Conservation (phyloP, 2,888 invertebrate genomes). For the Folsomia manolachei region DNA sequence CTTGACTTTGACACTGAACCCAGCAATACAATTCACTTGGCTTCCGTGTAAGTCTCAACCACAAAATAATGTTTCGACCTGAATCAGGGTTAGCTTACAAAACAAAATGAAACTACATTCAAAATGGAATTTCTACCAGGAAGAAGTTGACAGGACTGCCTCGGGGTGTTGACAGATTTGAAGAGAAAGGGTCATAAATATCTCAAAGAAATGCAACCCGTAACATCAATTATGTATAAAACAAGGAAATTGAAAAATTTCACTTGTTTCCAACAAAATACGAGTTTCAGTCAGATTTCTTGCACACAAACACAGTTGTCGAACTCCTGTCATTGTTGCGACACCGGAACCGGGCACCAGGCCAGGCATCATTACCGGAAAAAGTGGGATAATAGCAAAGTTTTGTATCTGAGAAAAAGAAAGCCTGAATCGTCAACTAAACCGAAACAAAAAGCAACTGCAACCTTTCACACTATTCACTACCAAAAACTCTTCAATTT, state of each 20-base stretch:
- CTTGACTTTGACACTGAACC: not conserved
- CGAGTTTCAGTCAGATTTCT: no score
- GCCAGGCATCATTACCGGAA: not conserved
- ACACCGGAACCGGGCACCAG: no score
- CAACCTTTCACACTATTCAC: slow-evolving; percentile 2
- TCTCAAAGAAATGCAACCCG: not conserved
- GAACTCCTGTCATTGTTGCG: no score
- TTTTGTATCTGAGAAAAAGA: not conserved
- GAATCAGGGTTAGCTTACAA: no score
- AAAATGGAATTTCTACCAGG: no score
- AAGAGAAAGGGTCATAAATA: not conserved
- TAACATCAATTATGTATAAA: not conserved
- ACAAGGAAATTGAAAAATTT: not conserved
- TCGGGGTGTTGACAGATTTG: not conserved
- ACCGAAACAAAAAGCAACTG: not conserved
- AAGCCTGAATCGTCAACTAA: not conserved
- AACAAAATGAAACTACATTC: no score
- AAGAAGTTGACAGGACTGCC: no score
- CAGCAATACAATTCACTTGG: not conserved
- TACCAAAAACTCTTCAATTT: not conserved
- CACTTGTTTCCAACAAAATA: not conserved
- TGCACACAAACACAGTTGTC: no score
- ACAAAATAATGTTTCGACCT: no score
- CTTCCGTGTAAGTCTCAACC: no score
- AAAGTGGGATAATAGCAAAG: not conserved